phyloP scores from a whole-genome alignment of 1,140 invertebrate species.

The Drosophila pectinifera region DNA sequence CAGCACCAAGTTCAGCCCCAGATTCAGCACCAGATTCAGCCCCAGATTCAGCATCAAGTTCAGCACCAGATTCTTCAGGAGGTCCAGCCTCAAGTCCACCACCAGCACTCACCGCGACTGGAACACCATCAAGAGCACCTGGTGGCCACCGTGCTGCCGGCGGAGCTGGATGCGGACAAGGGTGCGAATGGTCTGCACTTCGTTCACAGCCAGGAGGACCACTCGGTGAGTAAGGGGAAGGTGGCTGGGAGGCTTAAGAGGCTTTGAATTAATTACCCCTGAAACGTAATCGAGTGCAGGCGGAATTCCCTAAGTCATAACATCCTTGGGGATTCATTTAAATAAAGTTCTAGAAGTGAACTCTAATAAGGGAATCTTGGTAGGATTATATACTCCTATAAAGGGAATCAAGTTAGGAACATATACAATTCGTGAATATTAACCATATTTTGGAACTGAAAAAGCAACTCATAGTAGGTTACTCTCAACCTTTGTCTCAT shows the following conservation, averaged over 20 bases:
- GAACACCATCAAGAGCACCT: conserved; percentile 17
- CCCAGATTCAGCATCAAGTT: not conserved
- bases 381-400: too few species aligned
- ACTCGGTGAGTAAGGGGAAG: conserved; percentile 50
- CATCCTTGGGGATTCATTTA: not conserved
- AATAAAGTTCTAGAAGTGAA: too few species aligned
- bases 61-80: conserved; percentile 10
- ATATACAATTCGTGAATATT: too few species aligned
- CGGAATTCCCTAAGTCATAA: not conserved
- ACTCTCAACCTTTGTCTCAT: too few species aligned
- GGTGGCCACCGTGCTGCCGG: conserved; percentile 54
- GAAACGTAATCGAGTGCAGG: not conserved
- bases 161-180: conserved; percentile 51
- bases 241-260: conserved; percentile 5
- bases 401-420: too few species aligned
- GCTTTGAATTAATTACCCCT: conserved; percentile 9
- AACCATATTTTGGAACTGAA: too few species aligned
- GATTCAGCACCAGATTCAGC: not conserved
- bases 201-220: conserved; percentile 44
- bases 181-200: conserved; percentile 51
- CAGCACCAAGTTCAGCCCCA: not conserved
- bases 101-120: conserved; percentile 1
- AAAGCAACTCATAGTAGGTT: too few species aligned
- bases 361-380: too few species aligned
- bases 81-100: conserved; percentile 3